phyloP scores from a whole-genome alignment of 2,113 vertebrate genomes.

The Gavialis gangeticus region DNA sequence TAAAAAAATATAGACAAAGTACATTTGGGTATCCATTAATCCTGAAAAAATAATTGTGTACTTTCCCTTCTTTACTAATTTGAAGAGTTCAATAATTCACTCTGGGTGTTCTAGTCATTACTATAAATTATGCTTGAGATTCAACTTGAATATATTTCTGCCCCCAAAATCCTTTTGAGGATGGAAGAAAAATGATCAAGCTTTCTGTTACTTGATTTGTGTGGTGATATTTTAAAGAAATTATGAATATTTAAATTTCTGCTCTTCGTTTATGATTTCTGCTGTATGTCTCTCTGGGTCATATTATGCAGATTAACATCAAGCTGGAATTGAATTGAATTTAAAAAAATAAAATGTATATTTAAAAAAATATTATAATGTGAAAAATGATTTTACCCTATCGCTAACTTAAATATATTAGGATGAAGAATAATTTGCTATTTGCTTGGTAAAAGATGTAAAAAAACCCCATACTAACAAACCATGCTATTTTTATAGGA shows the following conservation, averaged over 20 bases:
- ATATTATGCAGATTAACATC: neutral
- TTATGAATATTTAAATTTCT: conserved; percentile 14
- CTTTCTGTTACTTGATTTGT: conserved; percentile 30
- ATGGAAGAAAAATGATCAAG: neutral
- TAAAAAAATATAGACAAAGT: neutral
- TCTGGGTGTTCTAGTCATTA: conserved; percentile 18
- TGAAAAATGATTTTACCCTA: neutral
- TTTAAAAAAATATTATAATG: neutral
- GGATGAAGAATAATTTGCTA: neutral
- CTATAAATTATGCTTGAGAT: conserved; percentile 45
- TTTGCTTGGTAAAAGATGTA: neutral
- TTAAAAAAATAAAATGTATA: neutral
- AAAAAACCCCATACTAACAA: neutral
- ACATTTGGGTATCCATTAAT: conserved; percentile 5
- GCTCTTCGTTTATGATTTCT: neutral
- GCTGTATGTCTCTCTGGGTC: neutral
- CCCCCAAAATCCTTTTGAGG: neutral
- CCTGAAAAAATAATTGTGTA: conserved; percentile 22
- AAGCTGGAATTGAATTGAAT: conserved; percentile 9
- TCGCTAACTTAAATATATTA: neutral
- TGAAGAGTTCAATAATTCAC: conserved; percentile 40
- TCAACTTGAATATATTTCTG: neutral
- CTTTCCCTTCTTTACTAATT: conserved; percentile 21
- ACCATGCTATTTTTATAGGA: neutral
- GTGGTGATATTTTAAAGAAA: conserved; percentile 8